phyloP scores from a whole-genome alignment of 92 coral and sea anemone species.

The Isaurus tuberculatus region DNA sequence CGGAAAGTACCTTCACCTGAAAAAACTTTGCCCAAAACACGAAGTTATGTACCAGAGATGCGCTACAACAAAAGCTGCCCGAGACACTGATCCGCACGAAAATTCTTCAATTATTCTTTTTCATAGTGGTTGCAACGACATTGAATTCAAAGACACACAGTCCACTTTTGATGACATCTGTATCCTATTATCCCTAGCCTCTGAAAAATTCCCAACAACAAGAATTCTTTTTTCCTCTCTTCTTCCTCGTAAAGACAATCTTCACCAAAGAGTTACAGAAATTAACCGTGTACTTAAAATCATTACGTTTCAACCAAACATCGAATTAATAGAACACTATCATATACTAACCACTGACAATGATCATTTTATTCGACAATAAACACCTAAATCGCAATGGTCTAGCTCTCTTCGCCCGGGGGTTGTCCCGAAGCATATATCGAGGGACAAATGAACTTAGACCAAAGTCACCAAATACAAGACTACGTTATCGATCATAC shows the following conservation, averaged over 20 bases:
- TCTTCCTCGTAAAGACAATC: neutral
- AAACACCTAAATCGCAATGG: constrained; percentile 30
- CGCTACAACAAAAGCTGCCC: neutral
- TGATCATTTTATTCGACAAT: constrained; percentile 15
- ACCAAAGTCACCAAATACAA: neutral
- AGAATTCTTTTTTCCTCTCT: too few relatives aligned
- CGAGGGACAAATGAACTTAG: constrained; percentile 1
- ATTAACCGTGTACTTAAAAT: neutral
- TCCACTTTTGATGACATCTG: neutral
- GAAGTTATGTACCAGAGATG: neutral
- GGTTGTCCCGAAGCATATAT: constrained; percentile 25
- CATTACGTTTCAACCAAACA: neutral
- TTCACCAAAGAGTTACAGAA: neutral
- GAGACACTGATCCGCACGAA: neutral
- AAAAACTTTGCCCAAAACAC: too few relatives aligned
- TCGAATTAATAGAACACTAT: constrained; percentile 16
- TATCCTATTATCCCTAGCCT: neutral
- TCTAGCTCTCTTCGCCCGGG: constrained; percentile 27
- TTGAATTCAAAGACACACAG: constrained; percentile 12
- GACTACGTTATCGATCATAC: neutral
- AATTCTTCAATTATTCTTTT: neutral
- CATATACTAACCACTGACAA: neutral
- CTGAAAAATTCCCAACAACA: too few relatives aligned
- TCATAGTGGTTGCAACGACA: constrained; percentile 5
- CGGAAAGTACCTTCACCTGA: too few relatives aligned